Evolutionary conservation across 2,113 vertebrate species (phyloP).

Genomic region (Acanthochromis polyacanthus): DNA sequence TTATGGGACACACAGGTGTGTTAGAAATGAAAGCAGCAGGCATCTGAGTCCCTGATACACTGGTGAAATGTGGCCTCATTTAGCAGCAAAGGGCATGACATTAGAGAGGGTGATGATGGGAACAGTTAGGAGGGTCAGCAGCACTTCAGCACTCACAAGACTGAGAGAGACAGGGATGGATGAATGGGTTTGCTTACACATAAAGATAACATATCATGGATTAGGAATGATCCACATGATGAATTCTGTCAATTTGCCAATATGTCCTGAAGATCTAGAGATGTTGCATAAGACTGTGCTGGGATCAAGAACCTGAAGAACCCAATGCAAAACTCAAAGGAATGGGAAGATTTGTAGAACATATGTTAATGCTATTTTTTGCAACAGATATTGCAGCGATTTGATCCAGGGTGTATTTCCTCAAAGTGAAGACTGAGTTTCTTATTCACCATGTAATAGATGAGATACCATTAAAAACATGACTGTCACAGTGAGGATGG

Average conservation of each 20-base stretch:
- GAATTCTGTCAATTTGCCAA: not conserved
- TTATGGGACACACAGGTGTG: constrained; percentile 82
- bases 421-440: no score
- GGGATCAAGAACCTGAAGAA: not conserved
- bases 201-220: not conserved
- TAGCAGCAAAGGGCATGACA: constrained; percentile 73
- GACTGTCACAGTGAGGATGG: no score
- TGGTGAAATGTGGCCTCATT: constrained; percentile 82
- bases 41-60: constrained; percentile 34
- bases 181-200: constrained; percentile 4
- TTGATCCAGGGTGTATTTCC: no score
- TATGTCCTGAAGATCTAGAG: not conserved
- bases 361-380: no score
- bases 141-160: constrained; percentile 75
- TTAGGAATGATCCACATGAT: not conserved
- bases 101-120: constrained; percentile 89
- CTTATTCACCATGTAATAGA: no score
- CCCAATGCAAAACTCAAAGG: not conserved
- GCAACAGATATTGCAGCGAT: no score
- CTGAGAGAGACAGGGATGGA: constrained; percentile 21
- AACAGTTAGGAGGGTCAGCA: constrained; percentile 61
- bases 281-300: not conserved
- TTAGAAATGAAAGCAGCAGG: constrained; percentile 64
- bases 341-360: no score
- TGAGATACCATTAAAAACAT: no score